Base-by-base conservation (phyloP, 2,113 vertebrate species). In the Nestor notabilis region DNA sequence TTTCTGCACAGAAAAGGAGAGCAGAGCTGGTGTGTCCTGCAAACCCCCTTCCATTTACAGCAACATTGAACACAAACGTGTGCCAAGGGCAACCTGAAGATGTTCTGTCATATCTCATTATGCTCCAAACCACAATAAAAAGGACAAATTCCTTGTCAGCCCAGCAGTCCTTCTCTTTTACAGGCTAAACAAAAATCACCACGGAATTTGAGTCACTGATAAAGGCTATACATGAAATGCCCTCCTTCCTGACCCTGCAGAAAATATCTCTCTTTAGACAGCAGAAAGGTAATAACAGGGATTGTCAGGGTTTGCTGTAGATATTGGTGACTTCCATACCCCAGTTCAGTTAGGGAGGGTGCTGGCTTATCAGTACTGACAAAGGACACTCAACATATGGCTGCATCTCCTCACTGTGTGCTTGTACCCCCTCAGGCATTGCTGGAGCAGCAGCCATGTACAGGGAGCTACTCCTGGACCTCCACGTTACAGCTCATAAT, bases 81-180 rank as follows among this genome's bases (percentile, higher is more conserved):
- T 82, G 95, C 93, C 91, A 79, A 94, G 95, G 89, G 83, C 93
- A 89, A 87, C 60, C 77, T 75, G 89, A 94, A 89, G 87, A 82
- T 94, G 24, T 89, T 96, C 89, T 95, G 89, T 92, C 95, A 60
- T 86, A 39, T 93, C 77, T 87, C 65, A 79, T 91, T 95, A 28
- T 69, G 83, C 81, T 95, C n/a, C 12, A 19, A 18, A 44, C 33
- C 61, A 64, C 28, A 66, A 43, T 63, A 66, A 81, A 81, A 68
- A 60, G 49, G 75, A 63, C 83, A 35, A 75, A 79, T 58, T 35
- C 69, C 33, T 43, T 95, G 61, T 81, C 86, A 94, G 89, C 33
- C 11, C 33, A 82, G 35, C 47, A 49, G 81, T 52, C 35, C 39
- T 93, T 35, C 35, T 70, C 52, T 84, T 94, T 64, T 83, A 68